A percentile compares a stretch with the other conserved stretches of the same genome.
Conservation (phyloP, 2,797 vertebrate species). For the Acanthurus lineatus region DNA sequence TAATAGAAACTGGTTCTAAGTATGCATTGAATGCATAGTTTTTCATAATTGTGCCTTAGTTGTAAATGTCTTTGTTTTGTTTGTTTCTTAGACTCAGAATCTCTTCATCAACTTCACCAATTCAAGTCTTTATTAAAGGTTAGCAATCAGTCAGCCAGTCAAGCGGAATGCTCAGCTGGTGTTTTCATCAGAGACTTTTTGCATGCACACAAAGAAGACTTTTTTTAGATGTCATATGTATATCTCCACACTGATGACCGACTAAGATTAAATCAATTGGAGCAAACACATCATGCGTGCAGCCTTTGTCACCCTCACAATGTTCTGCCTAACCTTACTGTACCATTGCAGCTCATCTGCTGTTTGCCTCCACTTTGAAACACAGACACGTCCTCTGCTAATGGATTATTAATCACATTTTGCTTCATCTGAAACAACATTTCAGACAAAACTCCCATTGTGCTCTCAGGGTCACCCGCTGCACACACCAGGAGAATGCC, state of each 20-base stretch:
- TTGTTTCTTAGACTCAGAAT: not conserved
- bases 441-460: constrained; percentile 62
- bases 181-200: not conserved
- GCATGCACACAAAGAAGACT: not conserved
- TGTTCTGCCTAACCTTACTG: constrained; percentile 24
- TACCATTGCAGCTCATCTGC: constrained; percentile 34
- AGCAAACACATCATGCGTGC: constrained; percentile 34
- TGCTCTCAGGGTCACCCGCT: constrained; percentile 43
- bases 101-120: not conserved
- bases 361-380: constrained; percentile 39
- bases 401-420: constrained; percentile 76
- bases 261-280: constrained; percentile 27
- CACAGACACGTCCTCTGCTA: constrained; percentile 43
- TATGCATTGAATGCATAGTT: not conserved
- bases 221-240: constrained; percentile 19
- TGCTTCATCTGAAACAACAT: constrained; percentile 57
- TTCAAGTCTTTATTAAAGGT: not conserved
- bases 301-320: constrained; percentile 9
- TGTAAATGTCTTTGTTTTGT: not conserved
- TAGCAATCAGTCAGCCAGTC: constrained; percentile 3
- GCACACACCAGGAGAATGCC: not conserved
- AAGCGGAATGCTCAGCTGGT: not conserved
- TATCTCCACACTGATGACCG: constrained; percentile 7
- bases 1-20: not conserved
- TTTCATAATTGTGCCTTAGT: not conserved